Base-by-base conservation (phyloP, 1,140 invertebrate species). In the Palaemon carinicauda region DNA sequence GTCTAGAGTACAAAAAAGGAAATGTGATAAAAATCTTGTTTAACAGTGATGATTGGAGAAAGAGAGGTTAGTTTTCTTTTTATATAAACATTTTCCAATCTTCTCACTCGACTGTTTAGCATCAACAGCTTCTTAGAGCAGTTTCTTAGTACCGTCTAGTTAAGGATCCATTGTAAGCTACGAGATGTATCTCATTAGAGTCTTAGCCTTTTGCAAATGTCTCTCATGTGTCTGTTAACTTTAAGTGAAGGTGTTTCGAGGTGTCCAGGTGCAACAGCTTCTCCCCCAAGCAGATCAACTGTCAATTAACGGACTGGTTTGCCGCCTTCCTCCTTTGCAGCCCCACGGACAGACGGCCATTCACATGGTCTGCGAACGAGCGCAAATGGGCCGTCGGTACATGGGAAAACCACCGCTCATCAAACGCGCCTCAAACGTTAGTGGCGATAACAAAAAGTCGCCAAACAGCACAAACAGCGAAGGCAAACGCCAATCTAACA, bases 351-450 rank as follows among this genome's bases (percentile, higher is more conserved):
- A 86, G 27, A 86, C 84, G 10, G 80, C 84, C 14, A 86, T 86
- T 53, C 84, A 86, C 65, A 86, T 86, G 84, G 84, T 86, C 56
- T 86, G 84, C 60, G 84, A 86, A 33, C 75, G 84, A 24, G 84
- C 84, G n/a, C 56, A 80, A 65, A 86, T 60, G 19, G 77, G 77
- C 31, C 75, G 78, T 50, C 56, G 65, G 50, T 86, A 80, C 78
- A 80, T 86, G 84, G 84, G 84, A 17, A 50, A 52, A 41, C 33
- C 77, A 14, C 77, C 75, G 21, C 84, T 86, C 19, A 65, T 65
- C 77, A 52, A 86, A 41, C 56, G 84, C 9, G 52, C 77, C 56
- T 80, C 77, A 60, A 80, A 86, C 84, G n/a, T 80, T 78, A 86
- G 84, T 65, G 41, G 21, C 75, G 21, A 10, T 51, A 79, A 14